These are phyloP conservation scores for Copidosoma floridanum DNA, from an alignment of 1,140 invertebrate genomes.

Conservation along the genomic window DNA sequence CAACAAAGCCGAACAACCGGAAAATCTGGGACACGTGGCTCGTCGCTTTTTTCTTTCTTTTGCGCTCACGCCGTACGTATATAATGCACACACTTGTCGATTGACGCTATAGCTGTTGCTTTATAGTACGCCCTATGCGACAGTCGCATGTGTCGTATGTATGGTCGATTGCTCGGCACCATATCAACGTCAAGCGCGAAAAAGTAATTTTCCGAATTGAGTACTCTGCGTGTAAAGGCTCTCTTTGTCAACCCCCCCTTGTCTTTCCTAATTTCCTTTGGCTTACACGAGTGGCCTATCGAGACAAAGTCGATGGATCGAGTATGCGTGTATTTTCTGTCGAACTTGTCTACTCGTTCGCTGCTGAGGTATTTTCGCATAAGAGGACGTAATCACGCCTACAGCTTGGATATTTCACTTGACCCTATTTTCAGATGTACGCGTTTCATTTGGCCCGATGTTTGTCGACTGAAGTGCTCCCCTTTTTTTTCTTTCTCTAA, in stretches of 20 bases:
- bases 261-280: too few relatives aligned
- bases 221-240: too few relatives aligned
- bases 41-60: background rate
- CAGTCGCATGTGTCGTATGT: slow-evolving; percentile 5
- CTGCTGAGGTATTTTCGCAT: background rate
- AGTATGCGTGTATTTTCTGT: background rate
- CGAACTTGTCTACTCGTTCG: background rate
- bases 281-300: background rate
- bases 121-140: background rate
- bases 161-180: background rate
- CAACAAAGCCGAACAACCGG: background rate
- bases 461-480: too few relatives aligned
- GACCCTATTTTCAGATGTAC: background rate
- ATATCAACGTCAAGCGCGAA: background rate
- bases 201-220: slow-evolving; percentile 24
- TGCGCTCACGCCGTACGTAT: too few relatives aligned
- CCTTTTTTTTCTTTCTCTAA: too few relatives aligned
- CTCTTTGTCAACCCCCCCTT: too few relatives aligned
- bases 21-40: slow-evolving; percentile 16
- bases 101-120: background rate
- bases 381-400: slow-evolving; percentile 3
- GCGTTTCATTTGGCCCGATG: background rate
- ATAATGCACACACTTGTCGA: too few relatives aligned
- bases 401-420: background rate
- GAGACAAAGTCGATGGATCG: background rate